phyloP scores from a whole-genome alignment of 2,113 vertebrate genomes.

The Ornithorhynchus anatinus region DNA sequence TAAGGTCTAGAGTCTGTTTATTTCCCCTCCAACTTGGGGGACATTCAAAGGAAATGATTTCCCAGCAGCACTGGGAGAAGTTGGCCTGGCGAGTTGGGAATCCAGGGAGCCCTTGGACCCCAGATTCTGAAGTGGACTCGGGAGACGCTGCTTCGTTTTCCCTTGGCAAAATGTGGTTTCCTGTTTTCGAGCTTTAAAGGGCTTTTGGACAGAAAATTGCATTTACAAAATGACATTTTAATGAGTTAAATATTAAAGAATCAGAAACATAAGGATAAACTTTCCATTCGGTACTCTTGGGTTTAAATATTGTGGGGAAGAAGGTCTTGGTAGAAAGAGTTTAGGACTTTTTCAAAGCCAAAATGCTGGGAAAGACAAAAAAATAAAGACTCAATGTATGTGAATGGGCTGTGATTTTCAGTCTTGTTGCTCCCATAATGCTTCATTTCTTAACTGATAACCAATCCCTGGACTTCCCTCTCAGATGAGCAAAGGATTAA shows the following conservation, averaged over 20 bases:
- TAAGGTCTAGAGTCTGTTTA: conserved; percentile 59
- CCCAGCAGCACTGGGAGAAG: conserved; percentile 42
- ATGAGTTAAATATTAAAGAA: conserved; percentile 2
- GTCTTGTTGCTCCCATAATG: too few species aligned
- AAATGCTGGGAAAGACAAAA: neutral
- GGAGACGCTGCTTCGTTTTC: neutral
- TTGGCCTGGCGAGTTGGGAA: conserved; percentile 21
- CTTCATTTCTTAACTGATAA: too few species aligned
- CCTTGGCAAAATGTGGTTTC: conserved; percentile 1
- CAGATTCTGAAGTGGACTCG: conserved; percentile 22
- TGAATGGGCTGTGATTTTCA: neutral
- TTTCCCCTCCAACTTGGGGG: conserved; percentile 56
- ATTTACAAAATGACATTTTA: neutral
- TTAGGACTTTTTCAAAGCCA: neutral
- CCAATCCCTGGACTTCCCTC: too few species aligned
- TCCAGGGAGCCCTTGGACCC: conserved; percentile 21
- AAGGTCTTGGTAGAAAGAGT: neutral
- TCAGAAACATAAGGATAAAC: neutral
- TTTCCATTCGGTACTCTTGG: neutral
- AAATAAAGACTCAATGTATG: neutral
- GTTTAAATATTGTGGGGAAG: neutral
- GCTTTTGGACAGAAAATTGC: conserved; percentile 16
- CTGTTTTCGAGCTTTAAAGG: conserved; percentile 20
- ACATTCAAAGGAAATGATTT: conserved; percentile 64
- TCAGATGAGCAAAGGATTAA: too few species aligned